Conservation (phyloP, 2,113 vertebrate species). For the Parus major region DNA sequence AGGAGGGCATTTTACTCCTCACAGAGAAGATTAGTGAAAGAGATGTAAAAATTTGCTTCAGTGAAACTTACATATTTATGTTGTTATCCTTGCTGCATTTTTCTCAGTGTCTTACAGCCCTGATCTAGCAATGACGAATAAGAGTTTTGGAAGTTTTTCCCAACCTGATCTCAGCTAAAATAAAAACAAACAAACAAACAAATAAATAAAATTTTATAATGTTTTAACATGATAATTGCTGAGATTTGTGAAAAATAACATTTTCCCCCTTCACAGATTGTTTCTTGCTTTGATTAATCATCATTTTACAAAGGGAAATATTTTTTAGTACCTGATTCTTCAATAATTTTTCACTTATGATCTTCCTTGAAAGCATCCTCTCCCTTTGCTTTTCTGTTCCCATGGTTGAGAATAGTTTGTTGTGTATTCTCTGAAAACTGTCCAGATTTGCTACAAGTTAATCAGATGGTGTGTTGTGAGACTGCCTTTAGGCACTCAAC, state of each 20-base stretch:
- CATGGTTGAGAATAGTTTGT: background rate
- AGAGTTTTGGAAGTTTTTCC: background rate
- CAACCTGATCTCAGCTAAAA: background rate
- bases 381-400: background rate
- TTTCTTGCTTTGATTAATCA: background rate
- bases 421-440: background rate
- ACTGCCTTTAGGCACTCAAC: background rate
- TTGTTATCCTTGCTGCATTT: background rate
- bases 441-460: background rate
- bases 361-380: background rate
- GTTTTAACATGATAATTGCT: background rate
- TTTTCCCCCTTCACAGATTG: background rate
- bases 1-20: background rate
- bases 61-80: background rate
- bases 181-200: background rate
- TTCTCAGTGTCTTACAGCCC: background rate
- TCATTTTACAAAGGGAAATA: background rate
- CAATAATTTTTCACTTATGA: background rate
- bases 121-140: background rate
- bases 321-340: background rate
- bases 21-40: background rate
- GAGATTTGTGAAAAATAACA: background rate
- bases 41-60: background rate
- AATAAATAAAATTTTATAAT: background rate
- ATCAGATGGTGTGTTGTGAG: background rate